These are phyloP conservation scores for Dendrophyllia cribrosa DNA, from an alignment of 64 coral and sea anemone genomes.

Conservation along the genomic window DNA sequence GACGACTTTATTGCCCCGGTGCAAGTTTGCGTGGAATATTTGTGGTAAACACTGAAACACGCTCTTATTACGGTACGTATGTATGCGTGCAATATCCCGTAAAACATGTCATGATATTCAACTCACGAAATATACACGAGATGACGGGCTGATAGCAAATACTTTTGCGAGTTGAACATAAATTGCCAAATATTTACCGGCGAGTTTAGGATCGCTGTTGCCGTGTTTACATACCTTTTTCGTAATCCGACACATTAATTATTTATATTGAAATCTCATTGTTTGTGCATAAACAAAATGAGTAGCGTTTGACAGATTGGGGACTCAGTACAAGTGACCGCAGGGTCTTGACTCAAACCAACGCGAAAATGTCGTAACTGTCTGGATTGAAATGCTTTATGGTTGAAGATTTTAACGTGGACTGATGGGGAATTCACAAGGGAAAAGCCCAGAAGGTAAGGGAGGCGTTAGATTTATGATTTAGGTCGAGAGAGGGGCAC, in stretches of 20 bases:
- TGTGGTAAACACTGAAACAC: slow-evolving; percentile 1
- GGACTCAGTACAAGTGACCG: slow-evolving; percentile 29
- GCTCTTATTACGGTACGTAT: background rate
- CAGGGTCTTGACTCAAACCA: background rate
- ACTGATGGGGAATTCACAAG: slow-evolving; percentile 36
- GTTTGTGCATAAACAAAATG: slow-evolving; percentile 44
- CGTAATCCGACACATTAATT: slow-evolving; percentile 45
- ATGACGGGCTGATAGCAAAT: background rate
- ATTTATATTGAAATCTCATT: slow-evolving; percentile 31
- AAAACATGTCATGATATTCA: background rate
- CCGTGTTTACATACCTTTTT: slow-evolving; percentile 26
- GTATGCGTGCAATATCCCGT: background rate
- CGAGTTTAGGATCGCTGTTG: background rate
- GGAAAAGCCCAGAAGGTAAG: slow-evolving; percentile 50
- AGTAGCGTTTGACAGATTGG: slow-evolving; percentile 46
- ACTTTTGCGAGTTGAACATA: background rate
- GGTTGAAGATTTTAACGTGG: background rate
- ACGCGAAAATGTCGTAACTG: background rate
- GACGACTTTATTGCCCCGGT: background rate
- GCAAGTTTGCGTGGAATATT: slow-evolving; percentile 50
- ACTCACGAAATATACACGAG: background rate
- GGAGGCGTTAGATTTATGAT: background rate
- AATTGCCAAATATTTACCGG: slow-evolving; percentile 12
- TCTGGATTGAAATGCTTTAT: background rate
- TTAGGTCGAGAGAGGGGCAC: slow-evolving; percentile 11